Conservation (phyloP, 2,113 vertebrate species). For the Glareola pratincola region DNA sequence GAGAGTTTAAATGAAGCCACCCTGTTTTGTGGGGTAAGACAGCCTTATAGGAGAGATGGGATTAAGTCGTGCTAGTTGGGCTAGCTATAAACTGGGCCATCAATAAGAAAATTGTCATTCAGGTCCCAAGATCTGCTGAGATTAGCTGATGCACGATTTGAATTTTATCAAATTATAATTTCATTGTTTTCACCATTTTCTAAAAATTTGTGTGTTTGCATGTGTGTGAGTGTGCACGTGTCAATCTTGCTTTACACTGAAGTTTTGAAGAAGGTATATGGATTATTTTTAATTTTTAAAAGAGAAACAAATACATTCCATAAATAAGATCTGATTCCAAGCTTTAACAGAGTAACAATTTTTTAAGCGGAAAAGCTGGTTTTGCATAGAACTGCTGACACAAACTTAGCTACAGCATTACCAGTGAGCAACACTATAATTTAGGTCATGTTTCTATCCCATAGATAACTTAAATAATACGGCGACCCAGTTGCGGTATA, state of each 20-base stretch:
- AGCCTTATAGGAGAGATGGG: not conserved
- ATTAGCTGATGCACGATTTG: not conserved
- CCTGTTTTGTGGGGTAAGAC: rapidly evolving
- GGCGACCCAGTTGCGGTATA: rapidly evolving
- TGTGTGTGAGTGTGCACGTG: no score
- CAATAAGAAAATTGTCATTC: not conserved
- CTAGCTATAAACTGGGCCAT: not conserved
- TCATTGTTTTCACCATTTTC: not conserved
- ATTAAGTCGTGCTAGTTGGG: not conserved
- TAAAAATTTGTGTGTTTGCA: not conserved
- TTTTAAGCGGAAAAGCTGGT: not conserved
- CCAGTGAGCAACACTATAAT: not conserved
- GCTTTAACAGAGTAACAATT: not conserved
- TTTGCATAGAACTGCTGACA: not conserved
- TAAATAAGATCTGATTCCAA: not conserved
- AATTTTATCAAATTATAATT: not conserved
- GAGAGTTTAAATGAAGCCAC: not conserved
- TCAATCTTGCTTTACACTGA: not conserved
- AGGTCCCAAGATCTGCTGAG: not conserved
- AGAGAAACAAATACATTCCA: not conserved
- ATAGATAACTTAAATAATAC: not conserved
- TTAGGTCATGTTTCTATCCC: not conserved
- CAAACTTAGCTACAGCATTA: not conserved
- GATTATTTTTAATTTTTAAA: not conserved
- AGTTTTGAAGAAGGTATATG: not conserved